Evolutionary conservation across 2,888 invertebrate species (phyloP), one percentile per base, ranked within the genome.

Genomic region (Xylocampa areola): DNA sequence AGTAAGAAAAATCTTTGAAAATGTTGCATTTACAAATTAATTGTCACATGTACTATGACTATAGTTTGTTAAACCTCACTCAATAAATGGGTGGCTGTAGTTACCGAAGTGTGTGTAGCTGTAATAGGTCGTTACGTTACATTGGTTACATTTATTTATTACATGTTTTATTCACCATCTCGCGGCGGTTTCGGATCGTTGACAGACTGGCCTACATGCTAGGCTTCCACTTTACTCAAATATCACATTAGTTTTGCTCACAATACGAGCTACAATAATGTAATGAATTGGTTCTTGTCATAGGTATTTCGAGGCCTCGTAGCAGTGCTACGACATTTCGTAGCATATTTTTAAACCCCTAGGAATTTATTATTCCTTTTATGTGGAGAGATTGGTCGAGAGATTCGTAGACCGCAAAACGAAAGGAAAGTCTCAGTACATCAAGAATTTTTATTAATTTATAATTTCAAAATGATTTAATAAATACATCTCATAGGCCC

Each of bases 121-220:
- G 82, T 86, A 75, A 75, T 87, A 81, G 83, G 79, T 81, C 80
- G 84, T 85, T 84, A 84, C 85, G 81, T 84, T 80, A 82, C 85
- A 82, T 88, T 86, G 85, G 82, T 84, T 80, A 82, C 84, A 83
- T 89, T 86, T 86, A 87, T 87, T 82, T 87, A 91, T 91, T 91
- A 86, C 92, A 92, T 92, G 91, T 92, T 92, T 92, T 92, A 92
- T 91, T 92, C 91, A 92, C 80, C 66, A 75, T 54, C 68, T 73
- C 64, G 76, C 52, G 65, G 73, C 61, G 63, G 66, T 67, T 79
- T 79, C 70, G 73, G 71, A 68, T 54, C 66, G 77, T 80, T 82
- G 82, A 79, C 79, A 77, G 74, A 65, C 77, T 66, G 52, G 33
- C 50, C 68, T 59, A 55, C 50, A 33, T 32, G 63, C 54, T 43